Conservation (phyloP, 2,888 invertebrate genomes). For the Xestia ashworthii region DNA sequence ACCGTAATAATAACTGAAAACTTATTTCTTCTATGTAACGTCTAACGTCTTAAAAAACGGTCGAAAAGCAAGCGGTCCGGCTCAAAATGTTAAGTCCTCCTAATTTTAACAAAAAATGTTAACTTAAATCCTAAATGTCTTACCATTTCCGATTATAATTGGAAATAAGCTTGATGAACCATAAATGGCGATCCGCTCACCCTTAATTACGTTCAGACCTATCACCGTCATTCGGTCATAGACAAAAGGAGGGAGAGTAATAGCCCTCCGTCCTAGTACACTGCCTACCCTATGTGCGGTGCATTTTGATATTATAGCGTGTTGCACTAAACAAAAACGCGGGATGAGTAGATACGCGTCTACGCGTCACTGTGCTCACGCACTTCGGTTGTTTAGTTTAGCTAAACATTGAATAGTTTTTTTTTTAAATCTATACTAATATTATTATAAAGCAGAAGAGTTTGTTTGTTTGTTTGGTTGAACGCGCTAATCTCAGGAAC, state of each 20-base stretch:
- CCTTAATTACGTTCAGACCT: slow-evolving; percentile 40
- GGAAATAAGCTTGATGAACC: slow-evolving; percentile 31
- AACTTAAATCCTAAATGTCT: neutral
- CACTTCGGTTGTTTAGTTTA: neutral
- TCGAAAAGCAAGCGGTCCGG: neutral
- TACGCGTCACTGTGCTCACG: neutral
- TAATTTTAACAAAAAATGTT: neutral
- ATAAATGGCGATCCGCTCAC: slow-evolving; percentile 31
- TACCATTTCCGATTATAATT: slow-evolving; percentile 14
- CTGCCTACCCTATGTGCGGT: slow-evolving; percentile 2
- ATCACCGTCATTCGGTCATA: slow-evolving; percentile 19
- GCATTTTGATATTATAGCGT: slow-evolving; percentile 13
- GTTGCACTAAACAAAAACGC: slow-evolving; percentile 20
- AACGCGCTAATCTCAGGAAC: no score
- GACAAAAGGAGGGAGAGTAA: slow-evolving; percentile 44
- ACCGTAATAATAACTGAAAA: neutral
- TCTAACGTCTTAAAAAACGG: neutral
- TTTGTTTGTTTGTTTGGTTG: no score
- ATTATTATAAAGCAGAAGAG: no score
- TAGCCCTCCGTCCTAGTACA: slow-evolving; percentile 22
- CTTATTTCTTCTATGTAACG: neutral
- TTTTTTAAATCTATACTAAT: no score
- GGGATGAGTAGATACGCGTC: neutral
- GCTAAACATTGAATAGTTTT: no score
- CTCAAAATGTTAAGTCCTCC: neutral